These are phyloP conservation scores for Chloropsis cyanopogon DNA, from an alignment of 2,113 vertebrate genomes.

Conservation along the genomic window DNA sequence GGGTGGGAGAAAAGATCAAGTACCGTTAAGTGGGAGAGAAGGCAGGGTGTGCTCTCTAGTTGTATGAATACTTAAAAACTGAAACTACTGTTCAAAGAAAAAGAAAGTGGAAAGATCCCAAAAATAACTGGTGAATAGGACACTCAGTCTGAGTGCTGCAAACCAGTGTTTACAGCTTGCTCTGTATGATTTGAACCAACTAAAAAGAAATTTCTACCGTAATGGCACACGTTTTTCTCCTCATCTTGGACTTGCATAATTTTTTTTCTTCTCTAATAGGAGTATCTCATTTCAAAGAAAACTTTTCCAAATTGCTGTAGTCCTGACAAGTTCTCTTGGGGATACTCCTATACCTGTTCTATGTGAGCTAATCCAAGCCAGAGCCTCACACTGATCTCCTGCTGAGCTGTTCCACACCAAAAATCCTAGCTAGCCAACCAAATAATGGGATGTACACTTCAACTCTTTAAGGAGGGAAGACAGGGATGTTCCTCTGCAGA, in stretches of 20 bases:
- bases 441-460: background rate
- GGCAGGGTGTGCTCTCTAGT: background rate
- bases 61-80: background rate
- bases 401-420: background rate
- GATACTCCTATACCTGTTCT: background rate
- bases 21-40: background rate
- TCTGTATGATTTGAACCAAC: background rate
- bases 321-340: background rate
- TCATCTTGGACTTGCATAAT: background rate
- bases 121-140: background rate
- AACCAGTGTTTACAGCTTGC: background rate
- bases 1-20: background rate
- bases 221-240: background rate
- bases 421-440: background rate
- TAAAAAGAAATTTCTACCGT: background rate
- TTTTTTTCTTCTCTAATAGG: background rate
- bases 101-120: background rate
- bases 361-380: background rate
- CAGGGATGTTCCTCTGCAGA: background rate
- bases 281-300: background rate
- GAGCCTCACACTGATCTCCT: background rate
- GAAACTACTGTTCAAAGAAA: background rate
- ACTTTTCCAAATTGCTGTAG: background rate
- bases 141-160: background rate
- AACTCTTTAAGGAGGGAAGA: background rate